Base-by-base conservation (phyloP, 2,797 vertebrate genomes). In the Rhinella marina region DNA sequence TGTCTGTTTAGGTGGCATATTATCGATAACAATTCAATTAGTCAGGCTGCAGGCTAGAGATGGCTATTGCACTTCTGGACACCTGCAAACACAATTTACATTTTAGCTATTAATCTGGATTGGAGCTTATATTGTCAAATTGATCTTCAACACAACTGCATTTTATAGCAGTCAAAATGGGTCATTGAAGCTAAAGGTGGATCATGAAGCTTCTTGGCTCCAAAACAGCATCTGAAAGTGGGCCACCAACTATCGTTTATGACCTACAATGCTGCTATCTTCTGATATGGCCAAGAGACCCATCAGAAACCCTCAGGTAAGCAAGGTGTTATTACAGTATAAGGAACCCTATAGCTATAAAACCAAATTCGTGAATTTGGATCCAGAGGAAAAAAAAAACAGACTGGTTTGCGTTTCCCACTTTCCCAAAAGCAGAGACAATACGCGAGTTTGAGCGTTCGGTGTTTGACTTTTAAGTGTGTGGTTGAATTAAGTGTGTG, bases 11-110 rank as follows among this genome's bases (percentile, higher is more conserved):
- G 93, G 92, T 95, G 95, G 97, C 97, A 96, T 92, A 93, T 95
- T 94, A 95, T 94, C 93, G 94, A 94, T 96, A 96, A 95, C 94
- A 94, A 96, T 96, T 97, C 96, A 96, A 97, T 98, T 97, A 97
- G 96, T 95, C 93, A 93, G 50, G 90, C 88, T 90, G 90, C 90
- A 91, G 91, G 92, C 92, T 92, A 27, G 14, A 86, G 73, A 82
- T 91, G 87, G 92, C 88, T 89, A 92, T 48, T 88, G 90, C 89
- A 64, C 82, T 62, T 76, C 92, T 91, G 91, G 91, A 92, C 88
- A 87, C 89, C 90, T 72, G 23, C 1, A 82, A 87, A 77, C 82
- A 91, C 88, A 70, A 80, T 94, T 92, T 94, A 91, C 92, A 93
- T 93, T 94, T 92, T 88, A 93, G 93, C 93, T 91, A 84, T 72